Base-by-base conservation (phyloP, 2,888 invertebrate species). In the Deilephila elpenor region DNA sequence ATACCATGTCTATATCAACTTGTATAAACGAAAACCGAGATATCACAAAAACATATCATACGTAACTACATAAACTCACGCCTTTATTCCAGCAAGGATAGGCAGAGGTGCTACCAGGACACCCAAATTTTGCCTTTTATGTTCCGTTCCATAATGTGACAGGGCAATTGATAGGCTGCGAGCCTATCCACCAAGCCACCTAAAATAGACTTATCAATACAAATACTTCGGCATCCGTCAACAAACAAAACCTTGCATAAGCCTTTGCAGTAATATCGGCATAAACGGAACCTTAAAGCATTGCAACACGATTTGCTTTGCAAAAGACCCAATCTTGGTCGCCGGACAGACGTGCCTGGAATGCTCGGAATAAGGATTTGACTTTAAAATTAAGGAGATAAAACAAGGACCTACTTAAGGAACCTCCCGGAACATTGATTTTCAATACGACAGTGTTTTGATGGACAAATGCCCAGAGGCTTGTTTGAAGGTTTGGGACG, bases 281-380 rank as follows among this genome's bases (percentile, higher is more conserved):
- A 59, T 59, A 73, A 73, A 73, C 67, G 59, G 67, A 59, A 73
- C 72, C 59, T 73, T 73, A 73, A 62, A 34, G 64, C 56, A 37
- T 73, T 59, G 67, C 59, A 73, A 67, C 67, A 67, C 25, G 37
- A 73, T 73, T 73, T 73, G 72, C 67, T 64, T 73, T 73, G 72
- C 72, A 59, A 73, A 73, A n/a, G 59, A 59, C 56, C 72, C 59
- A 44, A 64, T 67, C 59, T 67, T 64, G 72, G 56, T 62, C 64
- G 25, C 62, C 25, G 72, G 72, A 59, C 67, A 59, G 67, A 73
- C 89, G 88, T 87, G 88, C 83, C 78, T 81, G 77, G 89, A 87
- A 89, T 89, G 89, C 87, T 88, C 86, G 88, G 89, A 89, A 89
- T 89, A 88, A 85, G 84, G 88, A 91, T 91, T 91, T 91, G 90